Conservation (phyloP, 1,140 invertebrate genomes). For the Bombus picipes region DNA sequence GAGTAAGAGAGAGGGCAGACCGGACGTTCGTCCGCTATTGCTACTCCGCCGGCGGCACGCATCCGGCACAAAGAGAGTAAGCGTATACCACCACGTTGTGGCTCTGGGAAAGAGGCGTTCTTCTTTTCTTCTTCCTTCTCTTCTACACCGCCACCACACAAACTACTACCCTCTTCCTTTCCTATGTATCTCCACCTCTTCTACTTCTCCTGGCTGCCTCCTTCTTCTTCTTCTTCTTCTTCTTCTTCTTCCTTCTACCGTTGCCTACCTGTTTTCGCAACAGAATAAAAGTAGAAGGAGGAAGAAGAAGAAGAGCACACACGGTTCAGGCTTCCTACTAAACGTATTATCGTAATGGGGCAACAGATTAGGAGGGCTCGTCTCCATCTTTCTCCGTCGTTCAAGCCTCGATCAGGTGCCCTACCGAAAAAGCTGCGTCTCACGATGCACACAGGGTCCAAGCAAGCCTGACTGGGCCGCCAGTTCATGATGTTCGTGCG, state of each 20-base stretch:
- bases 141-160: neutral
- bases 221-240: neutral
- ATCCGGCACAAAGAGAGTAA: conserved; percentile 77
- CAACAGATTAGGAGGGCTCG: conserved; percentile 56
- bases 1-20: conserved; percentile 64
- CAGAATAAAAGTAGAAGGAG: conserved; percentile 9
- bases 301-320: neutral
- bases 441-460: conserved; percentile 42
- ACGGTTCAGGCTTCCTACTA: conserved; percentile 38
- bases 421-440: conserved; percentile 60
- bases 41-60: conserved; percentile 73
- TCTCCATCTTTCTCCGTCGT: neutral
- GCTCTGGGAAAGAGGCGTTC: conserved; percentile 75
- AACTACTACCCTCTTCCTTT: neutral
- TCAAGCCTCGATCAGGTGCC: conserved; percentile 54
- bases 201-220: neutral
- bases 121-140: conserved; percentile 60
- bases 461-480: conserved; percentile 6
- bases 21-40: conserved; percentile 80
- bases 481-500: conserved; percentile 25
- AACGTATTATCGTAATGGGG: conserved; percentile 67
- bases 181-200: neutral
- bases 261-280: conserved; percentile 49
- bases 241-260: neutral
- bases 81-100: conserved; percentile 63